Evolutionary conservation across 2,113 vertebrate genomes (phyloP).

Genomic region (Phrynosoma platyrhinos): DNA sequence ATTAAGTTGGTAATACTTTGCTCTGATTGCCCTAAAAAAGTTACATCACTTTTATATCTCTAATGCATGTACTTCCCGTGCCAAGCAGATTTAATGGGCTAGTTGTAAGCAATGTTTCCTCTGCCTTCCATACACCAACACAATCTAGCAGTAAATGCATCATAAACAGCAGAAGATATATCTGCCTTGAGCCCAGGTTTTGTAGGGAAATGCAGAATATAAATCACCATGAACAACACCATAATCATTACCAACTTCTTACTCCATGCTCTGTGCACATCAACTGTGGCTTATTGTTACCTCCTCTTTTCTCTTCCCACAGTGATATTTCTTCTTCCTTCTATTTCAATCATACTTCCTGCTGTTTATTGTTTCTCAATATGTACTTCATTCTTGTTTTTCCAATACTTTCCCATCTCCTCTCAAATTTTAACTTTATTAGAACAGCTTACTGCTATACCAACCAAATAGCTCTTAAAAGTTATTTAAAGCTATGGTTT

Average conservation of each 20-base stretch:
- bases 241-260: neutral
- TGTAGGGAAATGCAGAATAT: no score
- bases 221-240: neutral
- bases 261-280: neutral
- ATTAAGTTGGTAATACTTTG: neutral
- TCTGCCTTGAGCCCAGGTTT: neutral
- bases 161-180: neutral
- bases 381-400: neutral
- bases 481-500: neutral
- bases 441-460: neutral
- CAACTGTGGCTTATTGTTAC: neutral
- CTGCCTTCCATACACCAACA: neutral
- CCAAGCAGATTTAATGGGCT: constrained; percentile 19
- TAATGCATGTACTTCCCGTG: neutral
- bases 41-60: neutral
- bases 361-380: neutral
- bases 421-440: neutral
- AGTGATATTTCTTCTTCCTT: neutral
- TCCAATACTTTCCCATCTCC: neutral
- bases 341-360: neutral
- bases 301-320: neutral
- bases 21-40: neutral
- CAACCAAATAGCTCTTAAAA: neutral
- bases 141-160: neutral
- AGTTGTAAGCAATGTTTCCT: neutral